These are phyloP conservation scores for Phorcus lineatus DNA, from an alignment of 2,888 invertebrate species.

Conservation along the genomic window DNA sequence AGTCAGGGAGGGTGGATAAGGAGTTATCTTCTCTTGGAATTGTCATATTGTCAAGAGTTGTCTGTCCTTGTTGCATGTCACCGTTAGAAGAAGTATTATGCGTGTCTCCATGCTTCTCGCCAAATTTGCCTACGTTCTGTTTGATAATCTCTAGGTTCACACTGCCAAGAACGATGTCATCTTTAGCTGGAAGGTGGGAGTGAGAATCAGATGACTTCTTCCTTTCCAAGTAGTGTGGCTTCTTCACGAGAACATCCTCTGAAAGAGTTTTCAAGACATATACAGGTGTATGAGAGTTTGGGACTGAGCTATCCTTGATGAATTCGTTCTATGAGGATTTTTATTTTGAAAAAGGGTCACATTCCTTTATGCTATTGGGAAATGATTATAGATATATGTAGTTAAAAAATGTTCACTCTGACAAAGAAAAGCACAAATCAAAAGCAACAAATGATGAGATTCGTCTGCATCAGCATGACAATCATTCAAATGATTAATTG, in stretches of 20 bases:
- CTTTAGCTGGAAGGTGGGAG: constrained; percentile 23
- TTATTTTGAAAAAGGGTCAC: no score
- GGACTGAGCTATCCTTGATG: no score
- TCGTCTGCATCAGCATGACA: no score
- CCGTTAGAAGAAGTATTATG: not conserved
- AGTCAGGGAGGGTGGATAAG: constrained; percentile 37
- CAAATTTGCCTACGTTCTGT: constrained; percentile 42
- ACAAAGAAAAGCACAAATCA: no score
- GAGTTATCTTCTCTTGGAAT: constrained; percentile 21
- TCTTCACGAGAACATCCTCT: constrained; percentile 43
- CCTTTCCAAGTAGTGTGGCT: constrained; percentile 34
- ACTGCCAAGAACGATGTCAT: constrained; percentile 46
- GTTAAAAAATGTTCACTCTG: no score
- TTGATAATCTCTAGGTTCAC: constrained; percentile 46
- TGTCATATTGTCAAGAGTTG: not conserved
- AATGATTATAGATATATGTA: no score
- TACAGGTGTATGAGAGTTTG: not conserved
- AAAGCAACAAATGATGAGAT: no score
- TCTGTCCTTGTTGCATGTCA: constrained; percentile 12
- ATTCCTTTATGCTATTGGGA: no score
- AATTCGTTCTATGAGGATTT: no score
- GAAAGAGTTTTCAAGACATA: not conserved
- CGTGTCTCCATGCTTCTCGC: constrained; percentile 24
- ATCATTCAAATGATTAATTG: no score
- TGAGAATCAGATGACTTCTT: constrained; percentile 27